These are phyloP conservation scores for Eriocheir sinensis DNA, from an alignment of 1,140 invertebrate genomes.

Conservation along the genomic window DNA sequence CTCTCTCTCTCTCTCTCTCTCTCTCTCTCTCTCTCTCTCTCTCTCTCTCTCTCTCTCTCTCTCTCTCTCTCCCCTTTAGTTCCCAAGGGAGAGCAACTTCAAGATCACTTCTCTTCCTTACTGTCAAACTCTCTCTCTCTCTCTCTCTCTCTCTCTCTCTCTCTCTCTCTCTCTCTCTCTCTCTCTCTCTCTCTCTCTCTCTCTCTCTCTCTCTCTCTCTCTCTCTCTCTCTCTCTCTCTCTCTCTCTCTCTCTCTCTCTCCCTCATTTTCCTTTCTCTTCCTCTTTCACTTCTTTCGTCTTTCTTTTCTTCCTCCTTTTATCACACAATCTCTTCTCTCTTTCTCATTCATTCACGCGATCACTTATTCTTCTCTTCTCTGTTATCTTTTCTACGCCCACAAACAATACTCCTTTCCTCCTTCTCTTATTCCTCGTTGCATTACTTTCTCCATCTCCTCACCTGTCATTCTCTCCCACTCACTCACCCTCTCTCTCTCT, in stretches of 20 bases:
- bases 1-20: no score
- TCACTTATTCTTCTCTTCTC: no score
- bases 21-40: no score
- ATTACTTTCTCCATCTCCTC: background rate
- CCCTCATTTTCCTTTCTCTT: background rate
- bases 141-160: background rate
- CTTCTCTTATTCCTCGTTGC: background rate
- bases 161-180: background rate
- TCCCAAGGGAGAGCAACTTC: no score
- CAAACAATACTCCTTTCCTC: no score
- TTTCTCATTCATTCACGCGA: background rate
- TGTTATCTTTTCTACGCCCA: no score
- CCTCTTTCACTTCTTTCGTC: background rate
- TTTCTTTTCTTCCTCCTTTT: conserved; percentile 29
- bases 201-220: background rate
- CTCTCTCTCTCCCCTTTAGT: no score
- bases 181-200: background rate
- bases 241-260: background rate
- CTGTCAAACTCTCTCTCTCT: background rate
- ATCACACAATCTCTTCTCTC: background rate
- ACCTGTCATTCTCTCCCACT: background rate
- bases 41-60: no score
- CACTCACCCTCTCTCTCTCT: background rate
- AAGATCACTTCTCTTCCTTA: background rate
- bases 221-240: background rate